Evolutionary conservation across 2,797 vertebrate species (phyloP).

Genomic region (Adrianichthys oophorus): DNA sequence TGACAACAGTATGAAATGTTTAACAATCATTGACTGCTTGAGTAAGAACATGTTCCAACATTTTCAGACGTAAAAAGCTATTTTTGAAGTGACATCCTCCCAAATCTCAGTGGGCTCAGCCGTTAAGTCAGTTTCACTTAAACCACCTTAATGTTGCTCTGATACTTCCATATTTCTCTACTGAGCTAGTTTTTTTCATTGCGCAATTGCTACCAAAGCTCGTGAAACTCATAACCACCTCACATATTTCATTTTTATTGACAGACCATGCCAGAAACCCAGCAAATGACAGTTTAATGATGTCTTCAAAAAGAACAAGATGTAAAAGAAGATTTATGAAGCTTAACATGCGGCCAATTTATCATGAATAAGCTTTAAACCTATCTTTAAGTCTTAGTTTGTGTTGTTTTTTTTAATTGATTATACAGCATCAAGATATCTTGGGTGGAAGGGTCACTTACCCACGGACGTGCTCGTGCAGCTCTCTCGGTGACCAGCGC

Average conservation of each 20-base stretch:
- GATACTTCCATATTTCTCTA: conserved; percentile 8
- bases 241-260: conserved; percentile 34
- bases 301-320: conserved; percentile 13
- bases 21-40: conserved; percentile 3
- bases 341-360: conserved; percentile 6
- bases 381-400: neutral
- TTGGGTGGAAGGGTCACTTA: conserved; percentile 51
- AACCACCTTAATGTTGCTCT: conserved; percentile 4
- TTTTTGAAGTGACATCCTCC: neutral
- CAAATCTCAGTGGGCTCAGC: conserved; percentile 10
- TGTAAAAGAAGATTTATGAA: conserved; percentile 11
- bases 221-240: conserved; percentile 10
- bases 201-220: conserved; percentile 6
- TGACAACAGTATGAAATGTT: neutral
- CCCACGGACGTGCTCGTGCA: conserved; percentile 87
- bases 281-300: conserved; percentile 14
- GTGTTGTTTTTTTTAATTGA: neutral
- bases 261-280: neutral
- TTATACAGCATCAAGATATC: neutral
- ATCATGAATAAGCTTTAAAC: conserved; percentile 8
- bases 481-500: conserved; percentile 83
- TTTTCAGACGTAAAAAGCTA: conserved; percentile 5
- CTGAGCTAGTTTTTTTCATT: conserved; percentile 10
- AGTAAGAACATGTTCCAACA: conserved; percentile 1
- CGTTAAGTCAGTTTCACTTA: conserved; percentile 10